Evolutionary conservation across 2,797 vertebrate genomes (phyloP), one percentile per base, ranked within the genome.

Genomic region (Myotis myotis): DNA sequence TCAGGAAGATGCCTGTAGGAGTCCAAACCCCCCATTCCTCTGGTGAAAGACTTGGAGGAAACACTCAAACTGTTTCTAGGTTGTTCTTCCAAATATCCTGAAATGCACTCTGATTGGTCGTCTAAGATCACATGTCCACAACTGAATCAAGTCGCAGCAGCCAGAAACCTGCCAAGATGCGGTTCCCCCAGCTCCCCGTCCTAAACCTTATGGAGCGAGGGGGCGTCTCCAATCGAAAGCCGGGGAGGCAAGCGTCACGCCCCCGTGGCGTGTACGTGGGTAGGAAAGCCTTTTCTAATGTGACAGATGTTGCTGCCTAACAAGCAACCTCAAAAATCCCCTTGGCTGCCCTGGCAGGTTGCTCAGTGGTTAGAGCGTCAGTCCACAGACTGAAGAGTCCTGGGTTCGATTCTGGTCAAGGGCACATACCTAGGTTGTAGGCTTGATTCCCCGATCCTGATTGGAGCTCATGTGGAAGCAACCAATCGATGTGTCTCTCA

Each of bases 171-270:
- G 20, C 1, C 2, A 23, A 80, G 10, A 44, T 11, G 47, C 12
- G 41, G 8, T 60, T 38, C 57, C 7, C 13, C 0, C 13, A 13
- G 1, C 2, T 2, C 16, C 44, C 8, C 0, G 49, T 64, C 2
- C 23, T 41, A 51, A 15, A 0, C 57, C 6, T 30, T 6, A 28
- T 15, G 53, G 38, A 30, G 38, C 44, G 2, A 84, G 11, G n/a
- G 8, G 62, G 28, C 17, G 16, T 66, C 72, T 47, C 9, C 17
- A 10, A 5, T n/a, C 5, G 25, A n/a, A 91, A 53, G 68, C 71
- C 22, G 30, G 47, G 64, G 33, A 47, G 25, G 16, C 70, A 51
- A 49, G 38, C 15, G 10, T 11, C n/a, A 28, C 28, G 38, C 0
- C 51, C 19, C 20, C 20, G 25, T 17, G 22, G 36, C 5, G 6